Evolutionary conservation across 1,140 invertebrate genomes (phyloP).

Genomic region (Pseudobourletiella spinata): DNA sequence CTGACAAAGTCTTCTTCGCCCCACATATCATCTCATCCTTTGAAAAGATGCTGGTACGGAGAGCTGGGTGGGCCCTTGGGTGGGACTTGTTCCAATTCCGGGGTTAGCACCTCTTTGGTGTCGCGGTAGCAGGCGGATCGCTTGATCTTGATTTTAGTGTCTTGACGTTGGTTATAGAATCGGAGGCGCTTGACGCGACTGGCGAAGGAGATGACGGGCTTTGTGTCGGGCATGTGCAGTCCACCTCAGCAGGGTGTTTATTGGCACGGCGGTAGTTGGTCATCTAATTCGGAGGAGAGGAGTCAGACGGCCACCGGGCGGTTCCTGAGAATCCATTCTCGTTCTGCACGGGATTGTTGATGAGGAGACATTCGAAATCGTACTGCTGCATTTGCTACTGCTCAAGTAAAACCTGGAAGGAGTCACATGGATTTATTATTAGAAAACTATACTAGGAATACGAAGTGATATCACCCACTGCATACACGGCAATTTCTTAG

Average conservation of each 20-base stretch:
- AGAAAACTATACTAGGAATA: too few species aligned
- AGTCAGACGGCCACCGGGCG: constrained; percentile 24
- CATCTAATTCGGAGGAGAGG: constrained; percentile 14
- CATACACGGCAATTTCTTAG: too few species aligned
- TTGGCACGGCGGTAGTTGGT: not conserved
- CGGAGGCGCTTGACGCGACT: constrained; percentile 53
- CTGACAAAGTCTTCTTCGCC: constrained; percentile 14
- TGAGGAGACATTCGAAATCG: not conserved
- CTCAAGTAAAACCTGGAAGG: constrained; percentile 13
- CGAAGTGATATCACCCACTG: too few species aligned
- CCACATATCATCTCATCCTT: constrained; percentile 44
- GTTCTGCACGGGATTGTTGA: not conserved
- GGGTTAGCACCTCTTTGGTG: constrained; percentile 42
- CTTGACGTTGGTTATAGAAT: constrained; percentile 51
- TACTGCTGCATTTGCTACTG: constrained; percentile 16
- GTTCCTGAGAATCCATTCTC: not conserved
- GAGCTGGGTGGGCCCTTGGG: too few species aligned
- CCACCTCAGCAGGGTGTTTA: constrained; percentile 48
- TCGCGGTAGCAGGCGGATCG: constrained; percentile 55
- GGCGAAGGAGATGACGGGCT: constrained; percentile 50
- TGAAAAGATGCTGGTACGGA: constrained; percentile 60
- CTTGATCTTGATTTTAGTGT: constrained; percentile 38
- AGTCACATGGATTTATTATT: not conserved
- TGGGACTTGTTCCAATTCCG: too few species aligned
- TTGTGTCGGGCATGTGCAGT: constrained; percentile 49